A percentile compares a stretch with the other conserved stretches of the same genome.
Conservation (phyloP, 2,888 invertebrate species). For the Catocala sponsa region DNA sequence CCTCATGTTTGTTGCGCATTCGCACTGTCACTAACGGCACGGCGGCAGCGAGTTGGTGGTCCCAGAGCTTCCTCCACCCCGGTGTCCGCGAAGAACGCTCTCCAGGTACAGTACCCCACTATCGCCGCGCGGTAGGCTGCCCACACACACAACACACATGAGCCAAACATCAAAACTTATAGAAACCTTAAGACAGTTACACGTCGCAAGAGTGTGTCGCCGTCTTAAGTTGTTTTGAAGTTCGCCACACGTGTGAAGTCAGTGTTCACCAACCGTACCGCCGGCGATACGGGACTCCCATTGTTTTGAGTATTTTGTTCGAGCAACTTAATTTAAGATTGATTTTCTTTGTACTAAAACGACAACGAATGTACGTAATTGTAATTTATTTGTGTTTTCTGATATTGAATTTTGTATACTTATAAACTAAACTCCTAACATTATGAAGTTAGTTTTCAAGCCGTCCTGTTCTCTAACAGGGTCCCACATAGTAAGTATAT, state of each 20-base stretch:
- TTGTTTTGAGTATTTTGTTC: slow-evolving; percentile 59
- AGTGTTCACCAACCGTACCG: slow-evolving; percentile 54
- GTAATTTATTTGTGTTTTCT: slow-evolving; percentile 51
- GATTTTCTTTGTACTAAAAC: slow-evolving; percentile 50
- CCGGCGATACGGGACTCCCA: slow-evolving; percentile 61
- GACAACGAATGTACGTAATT: slow-evolving; percentile 55
- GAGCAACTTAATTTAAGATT: slow-evolving; percentile 52
- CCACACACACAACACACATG: slow-evolving; percentile 50
- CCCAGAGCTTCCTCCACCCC: slow-evolving; percentile 88
- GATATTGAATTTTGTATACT: slow-evolving; percentile 45
- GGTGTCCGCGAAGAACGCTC: slow-evolving; percentile 89
- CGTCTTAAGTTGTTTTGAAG: slow-evolving; percentile 64
- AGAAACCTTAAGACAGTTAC: slow-evolving; percentile 16
- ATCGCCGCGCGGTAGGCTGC: slow-evolving; percentile 82
- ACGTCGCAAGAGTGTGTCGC: slow-evolving; percentile 7
- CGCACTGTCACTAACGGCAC: slow-evolving; percentile 84
- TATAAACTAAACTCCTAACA: slow-evolving; percentile 54
- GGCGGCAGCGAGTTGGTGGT: slow-evolving; percentile 83
- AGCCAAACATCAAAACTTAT: slow-evolving; percentile 58
- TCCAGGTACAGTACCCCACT: slow-evolving; percentile 89
- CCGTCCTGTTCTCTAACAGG: slow-evolving; percentile 46
- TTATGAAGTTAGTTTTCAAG: slow-evolving; percentile 36
- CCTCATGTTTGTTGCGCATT: slow-evolving; percentile 81
- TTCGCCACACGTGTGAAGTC: slow-evolving; percentile 64
- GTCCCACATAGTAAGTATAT: slow-evolving; percentile 34